phyloP scores from a whole-genome alignment of 1,140 invertebrate species.

The Agrilus planipennis region DNA sequence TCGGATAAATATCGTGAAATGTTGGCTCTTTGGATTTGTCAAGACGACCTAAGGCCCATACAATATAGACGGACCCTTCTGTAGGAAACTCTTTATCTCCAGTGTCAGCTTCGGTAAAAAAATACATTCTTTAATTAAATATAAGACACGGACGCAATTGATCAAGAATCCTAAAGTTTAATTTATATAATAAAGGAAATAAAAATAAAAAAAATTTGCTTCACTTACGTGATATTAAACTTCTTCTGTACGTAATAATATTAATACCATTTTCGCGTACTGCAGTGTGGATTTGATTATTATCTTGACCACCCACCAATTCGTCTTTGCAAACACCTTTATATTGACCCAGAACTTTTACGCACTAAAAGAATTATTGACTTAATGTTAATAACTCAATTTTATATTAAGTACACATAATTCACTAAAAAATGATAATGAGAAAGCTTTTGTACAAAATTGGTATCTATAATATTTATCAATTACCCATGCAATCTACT shows the following conservation, averaged over 20 bases:
- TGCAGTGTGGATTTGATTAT: slow-evolving; percentile 62
- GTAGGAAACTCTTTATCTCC: slow-evolving; percentile 65
- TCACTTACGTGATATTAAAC: slow-evolving; percentile 58
- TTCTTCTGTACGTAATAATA: slow-evolving; percentile 64
- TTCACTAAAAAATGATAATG: too few relatives aligned
- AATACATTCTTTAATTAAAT: too few relatives aligned
- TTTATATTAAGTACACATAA: too few relatives aligned
- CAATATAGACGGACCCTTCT: slow-evolving; percentile 52
- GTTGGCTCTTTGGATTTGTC: slow-evolving; percentile 68
- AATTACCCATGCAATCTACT: too few relatives aligned
- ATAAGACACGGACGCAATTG: too few relatives aligned
- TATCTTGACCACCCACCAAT: slow-evolving; percentile 61
- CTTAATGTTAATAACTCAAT: too few relatives aligned
- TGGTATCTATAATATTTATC: too few relatives aligned
- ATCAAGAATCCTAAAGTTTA: too few relatives aligned
- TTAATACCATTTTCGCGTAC: slow-evolving; percentile 61
- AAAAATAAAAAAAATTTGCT: too few relatives aligned
- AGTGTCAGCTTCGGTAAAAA: slow-evolving; percentile 66
- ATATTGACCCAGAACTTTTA: slow-evolving; percentile 70
- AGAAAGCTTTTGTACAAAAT: too few relatives aligned
- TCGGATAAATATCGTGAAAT: slow-evolving; percentile 73
- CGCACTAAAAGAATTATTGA: slow-evolving; percentile 52
- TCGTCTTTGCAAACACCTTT: slow-evolving; percentile 78
- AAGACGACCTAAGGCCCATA: slow-evolving; percentile 77
- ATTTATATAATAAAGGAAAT: too few relatives aligned